Conservation (phyloP, 2,113 vertebrate genomes). For the Callithrix jacchus region DNA sequence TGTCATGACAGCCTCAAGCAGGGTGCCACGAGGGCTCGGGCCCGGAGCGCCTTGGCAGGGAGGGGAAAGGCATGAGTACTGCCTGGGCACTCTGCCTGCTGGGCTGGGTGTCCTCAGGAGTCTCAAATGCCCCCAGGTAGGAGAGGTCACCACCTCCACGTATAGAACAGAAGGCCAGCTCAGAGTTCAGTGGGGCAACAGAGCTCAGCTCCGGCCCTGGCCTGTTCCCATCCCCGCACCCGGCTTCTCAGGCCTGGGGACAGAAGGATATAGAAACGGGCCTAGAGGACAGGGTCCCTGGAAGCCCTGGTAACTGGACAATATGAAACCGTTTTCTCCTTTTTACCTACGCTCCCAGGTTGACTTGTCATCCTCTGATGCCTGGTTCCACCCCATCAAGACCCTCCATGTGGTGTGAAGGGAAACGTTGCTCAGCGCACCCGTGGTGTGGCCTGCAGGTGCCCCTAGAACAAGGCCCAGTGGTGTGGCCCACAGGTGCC, state of each 20-base stretch:
- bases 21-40: background rate
- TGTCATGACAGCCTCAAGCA: background rate
- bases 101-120: background rate
- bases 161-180: background rate
- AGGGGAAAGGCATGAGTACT: background rate
- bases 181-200: background rate
- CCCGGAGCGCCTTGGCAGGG: background rate
- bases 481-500: background rate
- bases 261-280: background rate
- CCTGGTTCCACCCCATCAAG: background rate
- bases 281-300: background rate
- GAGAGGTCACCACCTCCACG: rapidly evolving
- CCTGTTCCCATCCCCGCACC: background rate
- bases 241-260: rapidly evolving
- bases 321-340: background rate
- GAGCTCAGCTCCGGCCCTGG: background rate
- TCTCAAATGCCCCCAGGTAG: too few relatives aligned
- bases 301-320: rapidly evolving
- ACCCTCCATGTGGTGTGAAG: background rate
- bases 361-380: background rate
- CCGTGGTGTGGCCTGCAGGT: background rate
- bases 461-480: background rate
- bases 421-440: too few relatives aligned
- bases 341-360: background rate
- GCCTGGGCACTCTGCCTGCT: background rate